These are phyloP conservation scores for Chalcis sispes DNA, from an alignment of 2,888 invertebrate species.

Conservation along the genomic window DNA sequence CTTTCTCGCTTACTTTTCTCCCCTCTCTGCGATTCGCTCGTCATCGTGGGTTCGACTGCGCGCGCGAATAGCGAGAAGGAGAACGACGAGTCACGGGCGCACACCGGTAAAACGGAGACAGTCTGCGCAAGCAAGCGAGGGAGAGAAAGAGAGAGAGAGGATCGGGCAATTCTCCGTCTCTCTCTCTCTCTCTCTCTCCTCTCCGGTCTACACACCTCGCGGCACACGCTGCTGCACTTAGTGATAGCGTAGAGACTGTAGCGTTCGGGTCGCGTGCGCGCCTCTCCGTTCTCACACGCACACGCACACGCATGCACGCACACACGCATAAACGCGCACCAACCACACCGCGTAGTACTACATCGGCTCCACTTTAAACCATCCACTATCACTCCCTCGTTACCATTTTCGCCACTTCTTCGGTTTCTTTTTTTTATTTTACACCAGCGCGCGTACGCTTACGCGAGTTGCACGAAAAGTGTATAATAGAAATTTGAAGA, in stretches of 20 bases:
- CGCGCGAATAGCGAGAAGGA: not conserved
- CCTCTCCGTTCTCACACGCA: slow-evolving; percentile 8
- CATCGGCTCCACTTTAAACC: not conserved
- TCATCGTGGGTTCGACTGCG: not conserved
- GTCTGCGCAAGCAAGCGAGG: not conserved
- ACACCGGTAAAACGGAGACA: not conserved
- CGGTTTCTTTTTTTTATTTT: not conserved
- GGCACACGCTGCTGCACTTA: slow-evolving; percentile 67
- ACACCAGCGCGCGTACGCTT: too few species aligned
- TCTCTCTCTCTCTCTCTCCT: too few species aligned
- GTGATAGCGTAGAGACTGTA: slow-evolving; percentile 75
- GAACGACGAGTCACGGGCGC: slow-evolving; percentile 18
- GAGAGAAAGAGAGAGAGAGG: slow-evolving; percentile 38
- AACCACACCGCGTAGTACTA: not conserved
- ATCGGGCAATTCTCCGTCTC: too few species aligned
- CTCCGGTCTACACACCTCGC: slow-evolving; percentile 52
- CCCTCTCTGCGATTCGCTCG: not conserved
- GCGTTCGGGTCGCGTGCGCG: slow-evolving; percentile 67
- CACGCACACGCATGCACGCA: not conserved
- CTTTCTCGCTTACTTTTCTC: not conserved
- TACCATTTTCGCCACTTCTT: too few species aligned
- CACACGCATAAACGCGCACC: slow-evolving; percentile 1
- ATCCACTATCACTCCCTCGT: too few species aligned
- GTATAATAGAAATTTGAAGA: too few species aligned
- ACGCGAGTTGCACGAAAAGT: too few species aligned